Percentiles rank a stretch among this genome's conserved stretches.
Evolutionary conservation across 2,113 vertebrate species (phyloP).

Genomic region (Ia io): DNA sequence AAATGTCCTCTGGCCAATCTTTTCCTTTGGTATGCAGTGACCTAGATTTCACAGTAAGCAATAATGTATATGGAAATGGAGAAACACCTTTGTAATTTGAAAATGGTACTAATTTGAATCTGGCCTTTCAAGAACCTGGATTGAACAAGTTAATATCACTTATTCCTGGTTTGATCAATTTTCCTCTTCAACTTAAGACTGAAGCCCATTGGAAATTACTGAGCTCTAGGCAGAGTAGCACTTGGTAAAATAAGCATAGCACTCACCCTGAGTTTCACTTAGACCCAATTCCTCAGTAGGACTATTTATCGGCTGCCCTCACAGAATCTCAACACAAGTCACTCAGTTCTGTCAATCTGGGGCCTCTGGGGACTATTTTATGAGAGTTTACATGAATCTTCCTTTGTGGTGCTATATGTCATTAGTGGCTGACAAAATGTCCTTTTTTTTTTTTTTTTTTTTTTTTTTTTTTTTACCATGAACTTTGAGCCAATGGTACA

Average conservation of each 20-base stretch:
- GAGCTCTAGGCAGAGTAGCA: rapidly evolving
- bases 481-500: background rate
- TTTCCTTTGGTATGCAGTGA: background rate
- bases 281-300: rapidly evolving
- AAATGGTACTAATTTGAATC: background rate
- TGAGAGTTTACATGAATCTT: background rate
- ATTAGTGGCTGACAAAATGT: background rate
- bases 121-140: background rate
- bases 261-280: rapidly evolving
- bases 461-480: background rate
- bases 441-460: background rate
- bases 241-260: rapidly evolving
- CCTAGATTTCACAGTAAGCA: rapidly evolving
- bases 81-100: background rate
- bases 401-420: background rate
- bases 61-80: background rate
- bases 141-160: rapidly evolving
- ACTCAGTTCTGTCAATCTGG: rapidly evolving
- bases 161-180: background rate
- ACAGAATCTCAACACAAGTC: rapidly evolving
- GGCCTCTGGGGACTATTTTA: rapidly evolving
- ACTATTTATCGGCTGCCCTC: rapidly evolving
- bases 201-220: rapidly evolving
- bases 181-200: no score
- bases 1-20: background rate